These are phyloP conservation scores for Gonioctena quinquepunctata DNA, from an alignment of 1,140 invertebrate genomes.

Conservation along the genomic window DNA sequence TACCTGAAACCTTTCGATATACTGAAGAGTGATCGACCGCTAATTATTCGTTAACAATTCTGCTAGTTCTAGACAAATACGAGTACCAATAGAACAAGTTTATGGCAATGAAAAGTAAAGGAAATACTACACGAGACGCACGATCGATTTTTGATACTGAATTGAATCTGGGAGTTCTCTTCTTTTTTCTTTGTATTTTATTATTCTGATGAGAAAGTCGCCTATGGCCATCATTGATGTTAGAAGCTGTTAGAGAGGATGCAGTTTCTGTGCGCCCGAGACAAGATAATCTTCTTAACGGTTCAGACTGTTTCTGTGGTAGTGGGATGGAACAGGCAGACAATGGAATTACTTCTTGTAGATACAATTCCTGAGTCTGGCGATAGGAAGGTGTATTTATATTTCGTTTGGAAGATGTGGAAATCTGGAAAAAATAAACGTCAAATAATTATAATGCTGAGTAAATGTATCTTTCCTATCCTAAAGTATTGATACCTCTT, in stretches of 20 bases:
- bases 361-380: constrained; percentile 42
- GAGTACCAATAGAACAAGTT: constrained; percentile 82
- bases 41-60: neutral
- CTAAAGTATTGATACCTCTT: too few species aligned
- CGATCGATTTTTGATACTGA: constrained; percentile 81
- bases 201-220: constrained; percentile 34
- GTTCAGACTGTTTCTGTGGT: constrained; percentile 22
- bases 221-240: neutral
- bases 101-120: constrained; percentile 74
- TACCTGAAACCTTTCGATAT: too few species aligned
- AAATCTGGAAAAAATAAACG: neutral
- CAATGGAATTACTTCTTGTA: constrained; percentile 61
- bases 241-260: neutral
- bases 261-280: neutral
- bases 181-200: constrained; percentile 57
- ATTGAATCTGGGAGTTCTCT: constrained; percentile 69
- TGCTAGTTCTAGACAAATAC: constrained; percentile 54
- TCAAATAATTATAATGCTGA: too few species aligned
- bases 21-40: too few species aligned
- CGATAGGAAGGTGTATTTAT: neutral
- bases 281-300: constrained; percentile 35
- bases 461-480: too few species aligned
- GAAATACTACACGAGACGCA: constrained; percentile 75
- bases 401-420: neutral
- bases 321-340: constrained; percentile 55